Evolutionary conservation across 1,140 invertebrate genomes (phyloP).

Genomic region (Papilio xuthus): DNA sequence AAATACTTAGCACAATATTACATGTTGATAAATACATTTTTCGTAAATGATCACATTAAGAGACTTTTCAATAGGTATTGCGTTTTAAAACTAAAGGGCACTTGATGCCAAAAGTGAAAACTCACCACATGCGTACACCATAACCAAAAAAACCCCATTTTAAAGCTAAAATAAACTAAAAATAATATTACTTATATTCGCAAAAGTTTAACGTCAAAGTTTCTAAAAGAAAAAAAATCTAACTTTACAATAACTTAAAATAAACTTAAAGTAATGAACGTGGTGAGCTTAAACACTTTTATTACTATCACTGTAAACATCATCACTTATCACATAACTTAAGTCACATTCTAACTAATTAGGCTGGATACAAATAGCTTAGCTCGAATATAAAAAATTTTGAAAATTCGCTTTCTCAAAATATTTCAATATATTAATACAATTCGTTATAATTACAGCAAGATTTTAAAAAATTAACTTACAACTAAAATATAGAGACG

Average conservation of each 20-base stretch:
- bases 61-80: conserved; percentile 64
- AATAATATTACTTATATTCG: conserved; percentile 37
- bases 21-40: conserved; percentile 67
- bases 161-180: conserved; percentile 46
- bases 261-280: conserved; percentile 60
- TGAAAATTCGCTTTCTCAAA: conserved; percentile 38
- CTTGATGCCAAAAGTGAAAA: conserved; percentile 66
- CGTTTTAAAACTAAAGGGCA: conserved; percentile 68
- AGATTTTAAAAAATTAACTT: conserved; percentile 7
- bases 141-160: conserved; percentile 63
- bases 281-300: conserved; percentile 75
- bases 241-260: conserved; percentile 50
- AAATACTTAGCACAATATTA: conserved; percentile 61
- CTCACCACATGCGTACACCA: conserved; percentile 78
- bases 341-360: conserved; percentile 32
- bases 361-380: conserved; percentile 34
- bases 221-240: conserved; percentile 8
- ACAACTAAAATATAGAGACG: conserved; percentile 9
- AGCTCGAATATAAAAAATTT: conserved; percentile 36
- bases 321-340: conserved; percentile 51
- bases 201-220: conserved; percentile 19
- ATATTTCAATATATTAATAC: conserved; percentile 30
- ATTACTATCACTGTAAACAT: conserved; percentile 45
- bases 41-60: conserved; percentile 76
- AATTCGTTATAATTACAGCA: conserved; percentile 25